Evolutionary conservation across 2,113 vertebrate genomes (phyloP).

Genomic region (Corvus cornix): DNA sequence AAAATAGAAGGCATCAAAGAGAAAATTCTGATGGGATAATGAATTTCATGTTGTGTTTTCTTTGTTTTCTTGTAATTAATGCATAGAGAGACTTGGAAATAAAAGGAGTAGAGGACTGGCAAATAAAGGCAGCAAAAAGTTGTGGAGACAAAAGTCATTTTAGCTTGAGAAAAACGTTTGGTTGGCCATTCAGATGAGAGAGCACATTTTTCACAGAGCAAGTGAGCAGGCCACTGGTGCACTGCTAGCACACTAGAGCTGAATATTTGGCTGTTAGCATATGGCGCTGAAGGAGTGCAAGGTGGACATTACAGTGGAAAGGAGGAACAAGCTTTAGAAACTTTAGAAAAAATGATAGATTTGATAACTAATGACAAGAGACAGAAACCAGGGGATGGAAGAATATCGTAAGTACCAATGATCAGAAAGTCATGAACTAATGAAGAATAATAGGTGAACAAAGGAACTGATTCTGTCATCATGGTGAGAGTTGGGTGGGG

Average conservation of each 20-base stretch:
- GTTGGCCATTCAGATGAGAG: not conserved
- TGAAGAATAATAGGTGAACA: not conserved
- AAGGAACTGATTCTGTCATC: not conserved
- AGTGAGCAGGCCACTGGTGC: not conserved
- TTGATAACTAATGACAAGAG: not conserved
- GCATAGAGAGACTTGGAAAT: not conserved
- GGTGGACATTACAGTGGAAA: not conserved
- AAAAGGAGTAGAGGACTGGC: not conserved
- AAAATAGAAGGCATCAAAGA: not conserved
- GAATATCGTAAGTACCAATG: not conserved
- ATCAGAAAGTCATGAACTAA: not conserved
- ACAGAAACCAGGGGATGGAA: not conserved
- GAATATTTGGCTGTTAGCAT: not conserved
- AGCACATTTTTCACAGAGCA: not conserved
- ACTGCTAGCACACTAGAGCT: not conserved
- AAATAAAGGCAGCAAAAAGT: not conserved
- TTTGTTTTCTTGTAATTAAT: not conserved
- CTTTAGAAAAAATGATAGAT: not conserved
- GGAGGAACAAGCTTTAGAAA: not conserved
- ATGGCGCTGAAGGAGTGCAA: not conserved
- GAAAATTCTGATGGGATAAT: not conserved
- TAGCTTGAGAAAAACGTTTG: not conserved
- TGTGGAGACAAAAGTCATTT: not conserved
- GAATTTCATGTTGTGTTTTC: not conserved
- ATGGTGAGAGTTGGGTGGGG: not conserved